These are phyloP conservation scores for Lycocerus yunnanus DNA, from an alignment of 2,888 invertebrate genomes.

Conservation along the genomic window DNA sequence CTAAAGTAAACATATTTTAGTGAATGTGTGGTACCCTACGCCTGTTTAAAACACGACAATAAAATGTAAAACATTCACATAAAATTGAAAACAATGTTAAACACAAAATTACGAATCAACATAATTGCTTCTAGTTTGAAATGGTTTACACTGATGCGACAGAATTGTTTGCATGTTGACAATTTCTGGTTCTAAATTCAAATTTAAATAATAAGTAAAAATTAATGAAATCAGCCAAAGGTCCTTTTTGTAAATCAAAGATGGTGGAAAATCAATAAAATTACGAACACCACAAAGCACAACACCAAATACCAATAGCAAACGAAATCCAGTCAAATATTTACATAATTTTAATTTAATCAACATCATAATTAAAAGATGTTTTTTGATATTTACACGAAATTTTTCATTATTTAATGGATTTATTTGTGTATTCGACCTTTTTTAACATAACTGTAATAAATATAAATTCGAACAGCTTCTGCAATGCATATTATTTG, in stretches of 20 bases:
- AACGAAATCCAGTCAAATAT: not conserved
- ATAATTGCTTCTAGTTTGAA: too few species aligned
- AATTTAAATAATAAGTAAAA: too few species aligned
- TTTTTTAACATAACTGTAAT: too few species aligned
- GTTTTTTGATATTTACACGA: too few species aligned
- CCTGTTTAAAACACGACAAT: not conserved
- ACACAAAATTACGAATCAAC: not conserved
- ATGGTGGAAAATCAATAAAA: not conserved
- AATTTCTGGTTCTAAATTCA: too few species aligned
- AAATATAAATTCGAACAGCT: too few species aligned
- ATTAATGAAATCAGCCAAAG: not conserved
- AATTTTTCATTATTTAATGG: too few species aligned
- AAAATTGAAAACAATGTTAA: not conserved
- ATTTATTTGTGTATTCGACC: too few species aligned
- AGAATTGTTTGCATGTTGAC: not conserved
- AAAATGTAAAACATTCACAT: not conserved
- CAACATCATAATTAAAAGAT: not conserved
- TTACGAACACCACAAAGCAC: not conserved
- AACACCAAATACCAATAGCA: not conserved
- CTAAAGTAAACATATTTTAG: not conserved
- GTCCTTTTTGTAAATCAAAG: not conserved
- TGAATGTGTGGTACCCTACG: not conserved
- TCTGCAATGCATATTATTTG: too few species aligned
- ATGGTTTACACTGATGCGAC: not conserved
- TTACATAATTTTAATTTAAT: not conserved